Evolutionary conservation across 2,113 vertebrate genomes (phyloP).

Genomic region (Hyla sarda): DNA sequence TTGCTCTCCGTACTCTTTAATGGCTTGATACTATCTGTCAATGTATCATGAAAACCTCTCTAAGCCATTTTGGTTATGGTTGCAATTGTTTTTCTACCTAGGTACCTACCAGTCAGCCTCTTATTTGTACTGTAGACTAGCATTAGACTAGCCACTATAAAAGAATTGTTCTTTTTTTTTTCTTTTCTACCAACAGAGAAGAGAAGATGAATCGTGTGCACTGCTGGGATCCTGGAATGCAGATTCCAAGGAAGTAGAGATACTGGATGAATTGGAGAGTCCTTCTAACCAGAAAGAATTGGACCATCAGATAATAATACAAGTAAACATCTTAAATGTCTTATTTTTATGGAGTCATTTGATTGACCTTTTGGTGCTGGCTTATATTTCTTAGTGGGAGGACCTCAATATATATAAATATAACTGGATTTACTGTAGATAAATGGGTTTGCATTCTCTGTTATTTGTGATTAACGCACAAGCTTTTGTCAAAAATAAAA

Average conservation of each 20-base stretch:
- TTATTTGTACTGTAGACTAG: too few relatives aligned
- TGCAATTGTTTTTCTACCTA: too few relatives aligned
- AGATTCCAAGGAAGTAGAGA: neutral
- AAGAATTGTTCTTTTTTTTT: neutral
- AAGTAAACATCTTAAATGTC: neutral
- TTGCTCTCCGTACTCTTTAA: too few relatives aligned
- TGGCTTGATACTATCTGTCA: too few relatives aligned
- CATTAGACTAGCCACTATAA: neutral
- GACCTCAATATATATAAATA: too few relatives aligned
- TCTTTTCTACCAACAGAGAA: conserved; percentile 39
- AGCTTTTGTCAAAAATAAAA: too few relatives aligned
- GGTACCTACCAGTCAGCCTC: too few relatives aligned
- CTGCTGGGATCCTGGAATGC: conserved; percentile 62
- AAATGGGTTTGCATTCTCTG: too few relatives aligned
- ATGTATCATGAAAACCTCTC: neutral
- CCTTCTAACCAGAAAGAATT: conserved; percentile 23
- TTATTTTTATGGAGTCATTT: neutral
- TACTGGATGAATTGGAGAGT: conserved; percentile 57
- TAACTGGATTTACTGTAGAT: too few relatives aligned
- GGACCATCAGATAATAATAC: neutral
- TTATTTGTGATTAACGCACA: too few relatives aligned
- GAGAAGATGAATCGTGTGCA: conserved; percentile 34
- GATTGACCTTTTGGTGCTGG: neutral
- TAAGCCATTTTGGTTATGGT: neutral
- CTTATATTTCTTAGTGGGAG: too few relatives aligned